Evolutionary conservation across 2,797 vertebrate species (phyloP), one percentile per base, ranked within the genome.

Genomic region (Phoeniculus purpureus): DNA sequence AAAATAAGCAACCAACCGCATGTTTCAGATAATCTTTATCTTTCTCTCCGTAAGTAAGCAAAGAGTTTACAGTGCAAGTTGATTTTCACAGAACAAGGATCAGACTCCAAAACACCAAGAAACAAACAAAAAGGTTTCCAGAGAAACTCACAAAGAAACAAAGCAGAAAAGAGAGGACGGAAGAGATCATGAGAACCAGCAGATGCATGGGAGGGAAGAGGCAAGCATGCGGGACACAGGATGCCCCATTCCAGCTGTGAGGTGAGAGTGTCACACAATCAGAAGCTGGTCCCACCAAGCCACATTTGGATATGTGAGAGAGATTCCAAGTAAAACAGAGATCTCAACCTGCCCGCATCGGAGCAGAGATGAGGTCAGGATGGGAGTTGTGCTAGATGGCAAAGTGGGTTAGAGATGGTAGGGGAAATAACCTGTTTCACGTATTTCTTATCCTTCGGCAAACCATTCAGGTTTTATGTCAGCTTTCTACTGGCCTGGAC

Each of bases 1-100:
- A 90, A 81, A 87, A 64, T 26, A 76, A 91, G 17, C 64, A 91
- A 62, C 19, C 48, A 90, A 89, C 21, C 90, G 85, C 70, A 78
- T 70, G 58, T 96, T 96, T 95, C 85, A 93, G 81, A 95, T 96
- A 92, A 87, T 93, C 79, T 96, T 97, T 97, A 97, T 97, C 94
- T 95, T 92, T 94, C 92, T 93, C 62, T 94, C 94, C 90, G 70
- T 94, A 93, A 87, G 72, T 96, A 92, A 96, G 95, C 96, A 96
- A 97, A 96, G 91, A 96, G 91, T 97, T 97, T 96, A 96, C 95
- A 97, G 96, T 97, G 96, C 96, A 97, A 96, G 91, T 96, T 85
- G 94, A 95, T 96, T 95, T 96, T 83, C 94, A 94, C 94, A 92
- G 89, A 94, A 96, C 92, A 91, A 92, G 90, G 89, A 95, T 94